Percentiles rank a stretch among this genome's conserved stretches.
phyloP scores from a whole-genome alignment of 1,140 invertebrate genomes.

The Tetraneura akinire region DNA sequence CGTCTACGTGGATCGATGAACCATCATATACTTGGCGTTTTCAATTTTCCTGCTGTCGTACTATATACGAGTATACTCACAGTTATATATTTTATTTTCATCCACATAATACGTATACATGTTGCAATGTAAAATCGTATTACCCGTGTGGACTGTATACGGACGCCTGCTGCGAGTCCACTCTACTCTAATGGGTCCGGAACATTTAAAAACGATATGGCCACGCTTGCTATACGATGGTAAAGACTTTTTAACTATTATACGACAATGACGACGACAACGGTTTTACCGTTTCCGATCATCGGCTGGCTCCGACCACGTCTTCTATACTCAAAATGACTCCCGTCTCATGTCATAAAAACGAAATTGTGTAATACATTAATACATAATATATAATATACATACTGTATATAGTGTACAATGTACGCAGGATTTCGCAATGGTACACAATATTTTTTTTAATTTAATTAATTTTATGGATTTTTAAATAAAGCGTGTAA shows the following conservation, averaged over 20 bases:
- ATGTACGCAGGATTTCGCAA: too few species aligned
- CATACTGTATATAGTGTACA: too few species aligned
- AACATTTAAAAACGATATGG: slow-evolving; percentile 43
- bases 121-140: slow-evolving; percentile 29
- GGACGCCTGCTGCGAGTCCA: slow-evolving; percentile 19
- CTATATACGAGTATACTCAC: too few species aligned
- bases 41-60: slow-evolving; percentile 6
- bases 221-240: background rate
- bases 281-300: background rate
- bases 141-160: slow-evolving; percentile 27
- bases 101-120: too few species aligned
- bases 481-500: too few species aligned
- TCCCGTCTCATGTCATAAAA: background rate
- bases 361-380: too few species aligned
- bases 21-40: background rate
- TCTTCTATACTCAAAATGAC: background rate
- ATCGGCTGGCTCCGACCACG: background rate
- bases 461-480: too few species aligned
- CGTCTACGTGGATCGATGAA: background rate
- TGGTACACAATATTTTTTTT: too few species aligned
- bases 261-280: background rate
- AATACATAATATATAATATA: too few species aligned
- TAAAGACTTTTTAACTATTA: slow-evolving; percentile 35
- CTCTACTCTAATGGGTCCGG: slow-evolving; percentile 47
- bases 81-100: too few species aligned